A percentile compares a stretch with the other conserved stretches of the same genome.
These are phyloP conservation scores for Shargacucullia verbasci DNA, from an alignment of 2,888 invertebrate genomes.

Conservation along the genomic window DNA sequence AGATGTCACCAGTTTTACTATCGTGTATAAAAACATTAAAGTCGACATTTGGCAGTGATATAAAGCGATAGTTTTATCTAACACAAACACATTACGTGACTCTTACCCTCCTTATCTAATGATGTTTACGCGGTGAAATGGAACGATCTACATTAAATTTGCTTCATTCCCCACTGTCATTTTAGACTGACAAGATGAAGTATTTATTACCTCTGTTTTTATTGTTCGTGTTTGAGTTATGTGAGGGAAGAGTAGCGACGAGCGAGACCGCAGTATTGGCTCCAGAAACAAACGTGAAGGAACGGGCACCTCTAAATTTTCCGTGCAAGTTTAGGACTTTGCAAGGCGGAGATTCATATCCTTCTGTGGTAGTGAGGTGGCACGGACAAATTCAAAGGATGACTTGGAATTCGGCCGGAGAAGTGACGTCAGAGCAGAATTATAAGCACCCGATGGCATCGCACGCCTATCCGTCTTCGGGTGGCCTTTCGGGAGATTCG, in stretches of 20 bases:
- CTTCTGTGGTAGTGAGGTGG: conserved; percentile 69
- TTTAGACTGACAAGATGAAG: conserved; percentile 66
- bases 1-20: conserved; percentile 24
- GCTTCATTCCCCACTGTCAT: conserved; percentile 54
- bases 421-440: conserved; percentile 27
- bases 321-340: conserved; percentile 64
- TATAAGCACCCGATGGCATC: conserved; percentile 40
- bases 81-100: conserved; percentile 61
- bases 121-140: conserved; percentile 55
- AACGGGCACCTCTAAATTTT: conserved; percentile 56
- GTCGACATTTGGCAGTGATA: conserved; percentile 27
- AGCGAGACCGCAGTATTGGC: conserved; percentile 54
- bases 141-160: conserved; percentile 42
- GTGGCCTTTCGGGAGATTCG: conserved; percentile 47
- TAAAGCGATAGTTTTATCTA: conserved; percentile 57
- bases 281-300: conserved; percentile 51
- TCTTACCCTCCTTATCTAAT: conserved; percentile 63
- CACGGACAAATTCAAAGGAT: conserved; percentile 53
- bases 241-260: conserved; percentile 63
- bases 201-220: conserved; percentile 55
- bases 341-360: conserved; percentile 63
- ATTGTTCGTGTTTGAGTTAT: conserved; percentile 56
- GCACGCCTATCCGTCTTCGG: conserved; percentile 45
- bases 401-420: conserved; percentile 44
- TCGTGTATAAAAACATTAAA: conserved; percentile 36